These are phyloP conservation scores for Octomys mimax DNA, from an alignment of 2,797 vertebrate genomes.

Conservation along the genomic window DNA sequence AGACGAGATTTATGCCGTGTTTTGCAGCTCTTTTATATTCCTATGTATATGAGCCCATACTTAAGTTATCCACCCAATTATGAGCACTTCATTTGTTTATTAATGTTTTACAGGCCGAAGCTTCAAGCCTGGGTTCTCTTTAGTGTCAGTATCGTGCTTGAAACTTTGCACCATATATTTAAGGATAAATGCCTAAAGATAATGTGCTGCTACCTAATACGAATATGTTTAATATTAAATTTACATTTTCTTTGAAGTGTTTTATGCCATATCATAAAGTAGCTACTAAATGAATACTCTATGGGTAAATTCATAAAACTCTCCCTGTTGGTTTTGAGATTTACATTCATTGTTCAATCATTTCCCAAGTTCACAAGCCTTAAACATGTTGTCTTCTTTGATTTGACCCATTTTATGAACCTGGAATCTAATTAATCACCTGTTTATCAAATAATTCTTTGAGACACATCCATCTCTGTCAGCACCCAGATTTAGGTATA, in stretches of 20 bases:
- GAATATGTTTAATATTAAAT: conserved; percentile 38
- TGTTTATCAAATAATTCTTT: conserved; percentile 60
- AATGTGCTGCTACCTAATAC: not conserved
- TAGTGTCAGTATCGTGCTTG: not conserved
- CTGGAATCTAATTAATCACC: conserved; percentile 41
- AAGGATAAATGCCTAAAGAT: not conserved
- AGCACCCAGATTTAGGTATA: conserved; percentile 35
- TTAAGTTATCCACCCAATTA: conserved; percentile 13
- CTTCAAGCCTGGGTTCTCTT: not conserved
- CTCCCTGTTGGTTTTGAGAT: not conserved
- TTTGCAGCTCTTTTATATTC: not conserved
- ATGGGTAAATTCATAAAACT: not conserved
- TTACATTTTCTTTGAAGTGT: not conserved
- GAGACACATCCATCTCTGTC: conserved; percentile 25
- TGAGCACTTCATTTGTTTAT: conserved; percentile 42
- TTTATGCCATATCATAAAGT: not conserved
- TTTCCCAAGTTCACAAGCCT: not conserved
- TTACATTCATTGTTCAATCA: conserved; percentile 20
- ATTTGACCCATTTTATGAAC: conserved; percentile 23
- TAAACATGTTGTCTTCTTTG: not conserved
- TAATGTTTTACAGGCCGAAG: not conserved
- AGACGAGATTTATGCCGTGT: not conserved
- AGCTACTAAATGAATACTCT: not conserved
- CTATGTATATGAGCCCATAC: not conserved
- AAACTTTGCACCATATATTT: not conserved